Evolutionary conservation across 2,797 vertebrate genomes (phyloP).

Genomic region (Poeciliopsis infans): DNA sequence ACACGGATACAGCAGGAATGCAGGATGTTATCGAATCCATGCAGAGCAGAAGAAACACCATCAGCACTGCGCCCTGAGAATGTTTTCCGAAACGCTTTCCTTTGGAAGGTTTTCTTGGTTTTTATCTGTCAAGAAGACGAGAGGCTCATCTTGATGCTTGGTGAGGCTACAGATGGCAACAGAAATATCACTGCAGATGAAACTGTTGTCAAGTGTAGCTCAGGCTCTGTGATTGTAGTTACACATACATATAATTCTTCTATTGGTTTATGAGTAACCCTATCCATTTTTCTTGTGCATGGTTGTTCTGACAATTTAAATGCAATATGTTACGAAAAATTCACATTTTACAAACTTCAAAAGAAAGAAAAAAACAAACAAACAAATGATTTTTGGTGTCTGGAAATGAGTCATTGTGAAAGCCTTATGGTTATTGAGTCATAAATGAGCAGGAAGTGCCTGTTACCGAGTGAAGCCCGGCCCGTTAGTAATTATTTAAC

Average conservation of each 20-base stretch:
- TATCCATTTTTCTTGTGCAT: not conserved
- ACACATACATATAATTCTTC: not conserved
- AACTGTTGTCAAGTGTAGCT: slow-evolving; percentile 6
- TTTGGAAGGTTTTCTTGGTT: slow-evolving; percentile 26
- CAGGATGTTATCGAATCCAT: slow-evolving; percentile 51
- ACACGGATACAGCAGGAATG: slow-evolving; percentile 41
- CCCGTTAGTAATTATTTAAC: no score
- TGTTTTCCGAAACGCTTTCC: slow-evolving; percentile 38
- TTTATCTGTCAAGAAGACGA: not conserved
- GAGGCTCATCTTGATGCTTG: slow-evolving; percentile 16
- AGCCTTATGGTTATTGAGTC: no score
- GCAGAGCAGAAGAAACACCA: slow-evolving; percentile 60
- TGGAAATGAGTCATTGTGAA: no score
- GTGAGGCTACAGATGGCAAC: not conserved
- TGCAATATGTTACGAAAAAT: no score
- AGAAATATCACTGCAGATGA: slow-evolving; percentile 20
- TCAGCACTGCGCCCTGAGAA: slow-evolving; percentile 36
- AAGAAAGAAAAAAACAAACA: no score
- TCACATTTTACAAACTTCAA: no score
- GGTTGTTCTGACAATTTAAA: not conserved
- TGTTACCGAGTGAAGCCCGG: no score
- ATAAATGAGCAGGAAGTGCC: no score
- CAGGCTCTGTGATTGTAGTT: not conserved
- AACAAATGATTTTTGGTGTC: no score
- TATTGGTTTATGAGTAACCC: not conserved